Conservation (phyloP, 2,113 vertebrate species). For the Indicator maculatus region DNA sequence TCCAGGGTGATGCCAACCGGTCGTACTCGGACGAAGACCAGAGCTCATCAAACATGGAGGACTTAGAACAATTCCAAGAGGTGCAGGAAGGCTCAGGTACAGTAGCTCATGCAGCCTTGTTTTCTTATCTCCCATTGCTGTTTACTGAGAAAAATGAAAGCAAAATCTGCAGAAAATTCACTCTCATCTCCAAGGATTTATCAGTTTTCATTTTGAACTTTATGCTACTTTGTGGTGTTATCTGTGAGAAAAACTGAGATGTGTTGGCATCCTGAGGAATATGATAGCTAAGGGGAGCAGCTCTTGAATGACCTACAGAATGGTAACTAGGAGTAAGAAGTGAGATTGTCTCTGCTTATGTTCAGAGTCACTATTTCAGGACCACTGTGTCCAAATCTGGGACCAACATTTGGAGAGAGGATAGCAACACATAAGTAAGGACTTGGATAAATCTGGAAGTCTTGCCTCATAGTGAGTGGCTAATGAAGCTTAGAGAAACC, state of each 20-base stretch:
- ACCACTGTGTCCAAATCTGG: not conserved
- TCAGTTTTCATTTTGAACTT: not conserved
- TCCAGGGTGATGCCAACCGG: constrained; percentile 91
- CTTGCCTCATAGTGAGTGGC: not conserved
- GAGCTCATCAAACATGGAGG: constrained; percentile 89
- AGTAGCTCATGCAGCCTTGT: not conserved
- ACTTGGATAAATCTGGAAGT: not conserved
- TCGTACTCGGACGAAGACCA: constrained; percentile 93
- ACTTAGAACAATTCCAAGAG: constrained; percentile 88
- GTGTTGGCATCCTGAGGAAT: not conserved
- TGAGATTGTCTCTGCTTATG: not conserved
- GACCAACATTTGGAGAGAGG: not conserved
- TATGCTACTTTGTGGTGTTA: not conserved
- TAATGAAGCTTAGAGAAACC: constrained; percentile 36
- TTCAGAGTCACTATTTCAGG: not conserved
- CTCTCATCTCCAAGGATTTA: not conserved
- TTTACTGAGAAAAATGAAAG: not conserved
- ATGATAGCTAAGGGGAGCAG: not conserved
- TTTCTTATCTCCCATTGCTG: not conserved
- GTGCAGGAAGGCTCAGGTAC: constrained; percentile 84
- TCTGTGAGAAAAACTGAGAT: not conserved
- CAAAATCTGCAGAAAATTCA: not conserved
- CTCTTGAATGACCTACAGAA: not conserved
- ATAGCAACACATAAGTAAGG: not conserved
- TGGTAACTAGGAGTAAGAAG: not conserved